These are phyloP conservation scores for Anguilla pacifica DNA, from an alignment of 2,797 vertebrate genomes.

Conservation along the genomic window DNA sequence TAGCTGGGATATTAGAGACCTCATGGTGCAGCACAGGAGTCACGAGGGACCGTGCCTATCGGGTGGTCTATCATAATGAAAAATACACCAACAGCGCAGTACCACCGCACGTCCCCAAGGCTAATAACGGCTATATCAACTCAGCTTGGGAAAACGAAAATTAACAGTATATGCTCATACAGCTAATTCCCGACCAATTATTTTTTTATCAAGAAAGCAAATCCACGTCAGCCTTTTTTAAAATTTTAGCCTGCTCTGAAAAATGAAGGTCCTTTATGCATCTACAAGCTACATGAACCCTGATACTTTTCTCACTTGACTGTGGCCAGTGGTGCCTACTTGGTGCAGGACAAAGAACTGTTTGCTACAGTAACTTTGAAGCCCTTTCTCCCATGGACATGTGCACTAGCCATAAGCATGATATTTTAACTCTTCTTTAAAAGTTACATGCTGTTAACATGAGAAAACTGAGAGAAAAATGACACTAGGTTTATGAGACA, in stretches of 20 bases:
- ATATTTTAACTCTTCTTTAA: slow-evolving; percentile 23
- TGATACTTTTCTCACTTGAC: background rate
- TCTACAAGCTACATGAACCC: background rate
- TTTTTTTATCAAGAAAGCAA: background rate
- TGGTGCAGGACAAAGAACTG: background rate
- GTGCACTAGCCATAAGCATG: slow-evolving; percentile 24
- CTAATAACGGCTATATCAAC: slow-evolving; percentile 2
- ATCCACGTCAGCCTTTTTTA: background rate
- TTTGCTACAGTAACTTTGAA: background rate
- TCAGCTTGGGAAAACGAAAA: background rate
- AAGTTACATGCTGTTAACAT: slow-evolving; percentile 52
- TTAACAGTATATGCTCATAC: background rate
- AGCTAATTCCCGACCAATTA: background rate
- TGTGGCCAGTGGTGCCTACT: background rate
- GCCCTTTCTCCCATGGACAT: background rate
- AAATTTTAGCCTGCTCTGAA: background rate
- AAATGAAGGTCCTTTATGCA: slow-evolving; percentile 2
- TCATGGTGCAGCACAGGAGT: background rate
- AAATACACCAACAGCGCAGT: background rate
- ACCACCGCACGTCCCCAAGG: background rate
- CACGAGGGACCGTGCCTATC: background rate
- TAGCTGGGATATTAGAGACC: background rate
- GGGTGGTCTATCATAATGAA: slow-evolving; percentile 19
- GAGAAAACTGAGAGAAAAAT: slow-evolving; percentile 49
- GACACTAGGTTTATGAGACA: slow-evolving; percentile 68